Conservation (phyloP, 2,888 invertebrate species). For the Orthonychiurus folsomi region DNA sequence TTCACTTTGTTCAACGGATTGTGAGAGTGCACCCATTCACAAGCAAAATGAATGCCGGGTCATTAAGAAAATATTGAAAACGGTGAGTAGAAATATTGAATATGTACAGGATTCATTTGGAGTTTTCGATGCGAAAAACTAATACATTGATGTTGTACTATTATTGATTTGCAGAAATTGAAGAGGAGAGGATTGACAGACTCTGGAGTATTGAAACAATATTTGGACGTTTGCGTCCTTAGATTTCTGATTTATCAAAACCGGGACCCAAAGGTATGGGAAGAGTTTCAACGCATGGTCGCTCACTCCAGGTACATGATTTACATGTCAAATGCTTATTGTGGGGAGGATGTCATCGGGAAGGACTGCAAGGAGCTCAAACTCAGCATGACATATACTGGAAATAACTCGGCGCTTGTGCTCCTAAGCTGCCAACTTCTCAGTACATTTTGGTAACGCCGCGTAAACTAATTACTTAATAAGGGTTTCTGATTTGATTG, state of each 20-base stretch:
- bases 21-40: neutral
- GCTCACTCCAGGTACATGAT: neutral
- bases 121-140: no score
- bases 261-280: neutral
- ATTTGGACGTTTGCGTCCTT: conserved; percentile 2
- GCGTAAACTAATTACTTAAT: neutral
- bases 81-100: neutral
- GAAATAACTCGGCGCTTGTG: neutral
- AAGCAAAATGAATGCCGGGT: neutral
- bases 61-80: neutral
- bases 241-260: neutral
- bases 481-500: neutral
- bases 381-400: neutral
- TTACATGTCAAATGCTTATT: neutral
- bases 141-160: no score
- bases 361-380: neutral
- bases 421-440: neutral
- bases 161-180: neutral
- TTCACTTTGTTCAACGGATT: neutral
- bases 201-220: neutral
- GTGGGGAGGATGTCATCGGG: neutral
- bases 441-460: neutral
- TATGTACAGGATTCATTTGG: neutral
- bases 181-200: neutral
- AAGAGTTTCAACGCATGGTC: neutral